Evolutionary conservation across 2,797 vertebrate genomes (phyloP).

Genomic region (Sorex maritimensis): DNA sequence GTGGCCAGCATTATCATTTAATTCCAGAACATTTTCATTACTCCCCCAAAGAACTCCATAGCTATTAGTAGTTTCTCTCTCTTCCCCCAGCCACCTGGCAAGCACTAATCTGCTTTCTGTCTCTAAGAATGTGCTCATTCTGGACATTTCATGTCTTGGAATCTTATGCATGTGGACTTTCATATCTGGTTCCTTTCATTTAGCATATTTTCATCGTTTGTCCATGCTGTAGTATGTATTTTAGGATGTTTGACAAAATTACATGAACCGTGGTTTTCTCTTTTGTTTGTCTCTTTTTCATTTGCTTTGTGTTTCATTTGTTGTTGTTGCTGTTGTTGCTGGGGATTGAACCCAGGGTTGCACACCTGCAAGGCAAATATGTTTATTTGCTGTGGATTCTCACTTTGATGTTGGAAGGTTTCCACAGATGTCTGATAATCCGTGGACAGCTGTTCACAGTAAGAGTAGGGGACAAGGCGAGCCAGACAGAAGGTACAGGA

Average conservation of each 20-base stretch:
- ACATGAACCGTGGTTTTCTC: background rate
- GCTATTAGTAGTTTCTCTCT: constrained; percentile 6
- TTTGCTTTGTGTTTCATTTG: constrained; percentile 2
- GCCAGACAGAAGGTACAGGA: too few species aligned
- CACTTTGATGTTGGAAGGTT: constrained; percentile 32
- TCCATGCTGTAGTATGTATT: constrained; percentile 3
- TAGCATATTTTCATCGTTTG: constrained; percentile 31
- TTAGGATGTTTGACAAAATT: background rate
- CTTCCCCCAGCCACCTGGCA: background rate
- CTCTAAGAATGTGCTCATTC: constrained; percentile 30
- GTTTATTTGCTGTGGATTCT: constrained; percentile 52
- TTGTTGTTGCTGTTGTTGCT: background rate
- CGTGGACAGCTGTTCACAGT: constrained; percentile 25
- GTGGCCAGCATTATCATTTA: background rate
- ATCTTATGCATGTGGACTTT: background rate
- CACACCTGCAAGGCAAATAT: background rate
- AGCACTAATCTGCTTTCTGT: constrained; percentile 47
- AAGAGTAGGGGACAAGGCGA: background rate
- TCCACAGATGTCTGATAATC: constrained; percentile 40
- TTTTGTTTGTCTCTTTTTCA: background rate
- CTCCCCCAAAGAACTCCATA: background rate
- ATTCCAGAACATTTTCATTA: constrained; percentile 63
- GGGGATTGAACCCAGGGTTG: too few species aligned
- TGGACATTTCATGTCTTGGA: constrained; percentile 33
- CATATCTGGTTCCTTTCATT: constrained; percentile 49